Percentiles rank a stretch among this genome's conserved stretches.
Evolutionary conservation across 2,797 vertebrate genomes (phyloP).

Genomic region (Macrochelys suwanniensis): DNA sequence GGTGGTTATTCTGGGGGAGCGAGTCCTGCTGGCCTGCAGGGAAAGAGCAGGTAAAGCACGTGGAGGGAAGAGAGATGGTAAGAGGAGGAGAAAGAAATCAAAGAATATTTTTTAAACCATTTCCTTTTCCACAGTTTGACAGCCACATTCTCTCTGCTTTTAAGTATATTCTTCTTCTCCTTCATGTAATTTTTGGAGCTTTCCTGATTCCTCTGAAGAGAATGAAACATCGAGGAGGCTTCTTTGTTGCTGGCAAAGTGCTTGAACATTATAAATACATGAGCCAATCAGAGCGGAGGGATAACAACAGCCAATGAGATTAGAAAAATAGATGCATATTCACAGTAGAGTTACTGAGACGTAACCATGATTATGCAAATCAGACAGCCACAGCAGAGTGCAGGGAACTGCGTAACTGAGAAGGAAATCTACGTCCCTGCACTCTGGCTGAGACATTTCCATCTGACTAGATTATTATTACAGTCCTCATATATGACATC

Average conservation of each 20-base stretch:
- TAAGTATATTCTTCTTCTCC: slow-evolving; percentile 13
- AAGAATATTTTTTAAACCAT: slow-evolving; percentile 45
- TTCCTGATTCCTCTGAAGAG: slow-evolving; percentile 7
- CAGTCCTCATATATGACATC: background rate
- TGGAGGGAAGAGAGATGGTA: slow-evolving; percentile 30
- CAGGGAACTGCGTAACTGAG: slow-evolving; percentile 10
- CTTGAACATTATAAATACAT: background rate
- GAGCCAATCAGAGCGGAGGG: slow-evolving; percentile 5
- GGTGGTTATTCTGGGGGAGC: slow-evolving; percentile 46
- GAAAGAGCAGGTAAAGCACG: background rate
- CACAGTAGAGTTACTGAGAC: background rate
- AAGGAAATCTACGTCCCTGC: background rate
- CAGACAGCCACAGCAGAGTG: background rate
- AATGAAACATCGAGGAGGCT: background rate
- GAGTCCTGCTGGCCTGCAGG: background rate
- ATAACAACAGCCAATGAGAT: background rate
- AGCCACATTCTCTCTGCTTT: slow-evolving; percentile 37
- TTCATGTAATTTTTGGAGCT: background rate
- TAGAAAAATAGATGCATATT: background rate
- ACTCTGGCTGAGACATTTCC: background rate
- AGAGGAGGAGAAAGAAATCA: slow-evolving; percentile 35
- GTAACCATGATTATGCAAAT: slow-evolving; percentile 1
- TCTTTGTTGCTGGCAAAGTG: slow-evolving; percentile 9
- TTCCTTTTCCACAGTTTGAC: slow-evolving; percentile 26
- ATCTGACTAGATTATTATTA: background rate